Base-by-base conservation (phyloP, 2,797 vertebrate genomes). In the Epinephelus malabaricus region DNA sequence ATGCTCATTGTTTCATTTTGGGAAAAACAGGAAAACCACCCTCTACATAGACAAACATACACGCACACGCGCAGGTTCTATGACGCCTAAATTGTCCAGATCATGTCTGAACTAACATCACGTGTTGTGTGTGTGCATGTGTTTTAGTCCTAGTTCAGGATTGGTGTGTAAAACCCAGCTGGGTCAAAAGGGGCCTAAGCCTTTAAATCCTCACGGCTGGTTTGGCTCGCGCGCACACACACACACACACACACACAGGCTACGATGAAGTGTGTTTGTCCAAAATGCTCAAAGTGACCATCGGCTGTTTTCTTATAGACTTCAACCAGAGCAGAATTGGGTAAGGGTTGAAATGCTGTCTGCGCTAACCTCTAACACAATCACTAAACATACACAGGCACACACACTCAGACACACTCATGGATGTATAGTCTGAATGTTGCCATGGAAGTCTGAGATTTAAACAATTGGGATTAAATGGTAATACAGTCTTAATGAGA, bases 251-350 rank as follows among this genome's bases (percentile, higher is more conserved):
- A 46, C 21, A 49, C 18, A 3, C 12, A 60, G 1, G 49, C 12
- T 21, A 14, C 63, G 30, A 65, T 64, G 56, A 55, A 40, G 60
- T 76, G 51, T 80, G 55, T 73, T 82, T 68, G 15, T 80, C 53
- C 18, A 50, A 62, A 74, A 76, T 64, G 45, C 66, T 87, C 76
- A 81, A 79, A 23, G 61, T 90, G 77, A 84, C 63, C 72, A 78
- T 65, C 30, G 4, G 62, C 55, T 88, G 81, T 72, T 89, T 45
- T 89, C 64, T 90, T 90, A 38, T 90, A 90, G 89, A 90, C 72
- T 19, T 75, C 85, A 75, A 6, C 83, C 68, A 72, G 67, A 79
- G 65, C 78, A 86, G 70, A 77, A 43, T 14, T 78, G 74, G 90
- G 88, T 92, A 92, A 93, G 90, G 72, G 76, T 79, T 86, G 27